These are phyloP conservation scores for Campoplex capitator DNA, from an alignment of 2,888 invertebrate genomes.

Conservation along the genomic window DNA sequence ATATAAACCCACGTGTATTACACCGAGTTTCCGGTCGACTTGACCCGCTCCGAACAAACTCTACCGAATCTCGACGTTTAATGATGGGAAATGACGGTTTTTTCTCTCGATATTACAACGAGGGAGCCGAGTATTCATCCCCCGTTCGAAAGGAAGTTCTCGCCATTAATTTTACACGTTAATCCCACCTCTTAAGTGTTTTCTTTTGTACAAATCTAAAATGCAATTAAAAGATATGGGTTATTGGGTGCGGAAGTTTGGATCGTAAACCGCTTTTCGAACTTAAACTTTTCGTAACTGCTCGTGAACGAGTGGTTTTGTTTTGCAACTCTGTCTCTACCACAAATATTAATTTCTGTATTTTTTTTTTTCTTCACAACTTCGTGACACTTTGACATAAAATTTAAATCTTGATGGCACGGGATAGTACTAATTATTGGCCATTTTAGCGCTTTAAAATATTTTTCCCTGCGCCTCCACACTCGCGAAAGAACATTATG, in stretches of 20 bases:
- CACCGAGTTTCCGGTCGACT: slow-evolving; percentile 78
- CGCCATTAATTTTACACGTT: slow-evolving; percentile 44
- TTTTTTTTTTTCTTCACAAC: background rate
- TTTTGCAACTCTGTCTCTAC: background rate
- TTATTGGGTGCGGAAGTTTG: background rate
- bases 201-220: slow-evolving; percentile 15
- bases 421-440: background rate
- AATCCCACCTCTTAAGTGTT: slow-evolving; percentile 11
- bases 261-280: background rate
- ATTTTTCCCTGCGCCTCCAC: background rate
- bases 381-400: background rate
- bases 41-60: slow-evolving; percentile 68
- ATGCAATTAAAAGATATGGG: slow-evolving; percentile 7
- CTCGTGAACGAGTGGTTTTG: background rate
- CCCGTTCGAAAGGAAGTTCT: slow-evolving; percentile 71
- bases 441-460: background rate
- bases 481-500: background rate
- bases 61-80: slow-evolving; percentile 67
- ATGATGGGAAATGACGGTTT: slow-evolving; percentile 80
- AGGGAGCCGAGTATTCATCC: slow-evolving; percentile 73
- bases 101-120: slow-evolving; percentile 75
- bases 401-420: background rate
- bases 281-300: background rate
- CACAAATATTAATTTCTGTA: background rate
- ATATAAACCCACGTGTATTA: slow-evolving; percentile 52